Evolutionary conservation across 2,113 vertebrate species (phyloP), one percentile per base, ranked within the genome.

Genomic region (Noturus placidus): DNA sequence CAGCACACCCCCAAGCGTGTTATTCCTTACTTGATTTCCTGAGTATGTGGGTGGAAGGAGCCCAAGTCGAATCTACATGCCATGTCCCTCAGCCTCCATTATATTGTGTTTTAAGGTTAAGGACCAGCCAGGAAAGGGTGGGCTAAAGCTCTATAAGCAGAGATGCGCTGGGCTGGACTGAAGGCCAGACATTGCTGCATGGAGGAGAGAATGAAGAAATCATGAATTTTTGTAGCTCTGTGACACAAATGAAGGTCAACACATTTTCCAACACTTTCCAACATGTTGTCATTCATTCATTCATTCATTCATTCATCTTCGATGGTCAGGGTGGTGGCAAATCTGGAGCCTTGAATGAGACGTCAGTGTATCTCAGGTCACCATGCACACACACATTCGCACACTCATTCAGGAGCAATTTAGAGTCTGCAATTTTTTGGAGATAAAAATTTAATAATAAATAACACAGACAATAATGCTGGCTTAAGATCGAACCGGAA

Each of bases 171-270:
- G 84, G 84, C 83, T 2, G 94, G 94, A 82, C 33, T 94, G 93
- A 96, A 95, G 5, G 90, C 35, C 91, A 95, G 84, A 92, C 92
- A 95, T 90, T 94, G 81, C 95, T 95, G 92, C 67, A 79, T 20
- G 87, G 56, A 13, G 77, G 63, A 87, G 88, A 77, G n/a, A 89
- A 46, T 82, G 46, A 90, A 6, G 27, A 56, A 54, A 38, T 59
- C 4, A 33, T 17, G 4, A 8, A 30, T 79, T 19, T 52, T 10
- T n/a, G 14, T 3, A 76, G 9, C 7, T 38, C 14, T 3, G 13
- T 54, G n/a, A 35, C 33, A 74, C 20, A 74, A 38, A 74, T n/a
- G 11, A 65, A 65, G 63, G 63, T 30, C 1, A 13, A 63, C 9
- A 63, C 61, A 46, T 7, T 46, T 7, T 10, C 8, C 10, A 63